phyloP scores from a whole-genome alignment of 2,113 vertebrate genomes.

The Trematocara stigmaticum region DNA sequence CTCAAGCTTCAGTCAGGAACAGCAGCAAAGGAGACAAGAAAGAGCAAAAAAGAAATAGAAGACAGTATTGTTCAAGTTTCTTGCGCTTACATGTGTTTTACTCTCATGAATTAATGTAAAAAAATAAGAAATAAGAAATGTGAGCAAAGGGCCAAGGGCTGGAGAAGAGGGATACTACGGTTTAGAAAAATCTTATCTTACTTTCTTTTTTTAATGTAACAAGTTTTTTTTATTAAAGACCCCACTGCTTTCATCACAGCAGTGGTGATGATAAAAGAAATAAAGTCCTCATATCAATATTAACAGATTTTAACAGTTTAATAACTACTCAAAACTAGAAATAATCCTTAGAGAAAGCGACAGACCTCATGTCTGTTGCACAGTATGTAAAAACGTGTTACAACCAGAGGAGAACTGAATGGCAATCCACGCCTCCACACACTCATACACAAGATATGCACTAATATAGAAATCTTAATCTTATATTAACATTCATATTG shows the following conservation, averaged over 20 bases:
- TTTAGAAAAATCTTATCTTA: constrained; percentile 15
- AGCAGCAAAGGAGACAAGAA: constrained; percentile 4
- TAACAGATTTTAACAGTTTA: neutral
- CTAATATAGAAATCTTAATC: neutral
- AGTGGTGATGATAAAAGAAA: constrained; percentile 38
- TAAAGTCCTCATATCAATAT: neutral
- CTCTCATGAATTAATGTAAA: constrained; percentile 5
- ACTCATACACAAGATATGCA: neutral
- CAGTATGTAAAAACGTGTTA: neutral
- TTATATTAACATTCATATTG: neutral
- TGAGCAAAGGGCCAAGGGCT: neutral
- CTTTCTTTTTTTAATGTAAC: constrained; percentile 4
- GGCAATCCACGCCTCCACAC: neutral
- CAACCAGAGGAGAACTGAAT: neutral
- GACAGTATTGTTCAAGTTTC: neutral
- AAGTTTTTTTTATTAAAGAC: neutral
- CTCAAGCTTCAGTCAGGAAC: constrained; percentile 12
- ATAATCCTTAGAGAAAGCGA: neutral
- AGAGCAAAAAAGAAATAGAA: neutral
- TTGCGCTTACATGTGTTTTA: neutral
- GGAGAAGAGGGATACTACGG: neutral
- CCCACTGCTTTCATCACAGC: neutral
- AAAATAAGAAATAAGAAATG: constrained; percentile 30
- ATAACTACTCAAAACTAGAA: neutral
- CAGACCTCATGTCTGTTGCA: neutral